phyloP scores from a whole-genome alignment of 2,113 vertebrate genomes.

The Cariama cristata region DNA sequence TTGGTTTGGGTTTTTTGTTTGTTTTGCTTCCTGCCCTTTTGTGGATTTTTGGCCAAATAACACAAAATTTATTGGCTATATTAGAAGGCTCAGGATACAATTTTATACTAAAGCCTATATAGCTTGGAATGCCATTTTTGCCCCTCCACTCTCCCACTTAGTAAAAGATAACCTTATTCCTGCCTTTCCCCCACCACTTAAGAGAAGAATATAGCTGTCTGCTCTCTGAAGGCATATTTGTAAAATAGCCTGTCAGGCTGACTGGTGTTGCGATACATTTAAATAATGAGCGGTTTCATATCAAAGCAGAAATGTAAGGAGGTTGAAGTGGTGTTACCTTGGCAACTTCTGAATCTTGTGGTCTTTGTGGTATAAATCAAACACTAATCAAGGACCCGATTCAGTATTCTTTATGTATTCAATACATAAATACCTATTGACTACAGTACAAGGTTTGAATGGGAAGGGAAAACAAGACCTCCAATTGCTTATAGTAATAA shows the following conservation, averaged over 20 bases:
- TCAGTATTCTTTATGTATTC: background rate
- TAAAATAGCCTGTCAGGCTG: slow-evolving; percentile 18
- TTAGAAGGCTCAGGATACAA: background rate
- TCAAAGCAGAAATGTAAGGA: slow-evolving; percentile 18
- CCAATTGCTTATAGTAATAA: background rate
- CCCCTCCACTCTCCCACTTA: background rate
- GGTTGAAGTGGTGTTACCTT: slow-evolving; percentile 52
- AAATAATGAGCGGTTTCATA: slow-evolving; percentile 40
- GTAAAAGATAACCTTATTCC: background rate
- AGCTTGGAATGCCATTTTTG: background rate
- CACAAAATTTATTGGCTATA: background rate
- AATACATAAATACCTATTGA: background rate
- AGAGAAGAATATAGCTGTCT: background rate
- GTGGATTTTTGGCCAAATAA: background rate
- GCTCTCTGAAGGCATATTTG: background rate
- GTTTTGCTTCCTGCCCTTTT: background rate
- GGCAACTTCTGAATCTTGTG: slow-evolving; percentile 53
- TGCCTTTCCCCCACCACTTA: background rate
- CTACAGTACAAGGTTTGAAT: background rate
- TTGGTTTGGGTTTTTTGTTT: background rate
- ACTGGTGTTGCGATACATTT: slow-evolving; percentile 33
- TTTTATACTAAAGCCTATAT: background rate
- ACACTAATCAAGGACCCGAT: background rate
- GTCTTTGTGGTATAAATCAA: slow-evolving; percentile 42
- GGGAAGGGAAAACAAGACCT: background rate